phyloP scores from a whole-genome alignment of 1,140 invertebrate genomes.

The Cydia splendana region DNA sequence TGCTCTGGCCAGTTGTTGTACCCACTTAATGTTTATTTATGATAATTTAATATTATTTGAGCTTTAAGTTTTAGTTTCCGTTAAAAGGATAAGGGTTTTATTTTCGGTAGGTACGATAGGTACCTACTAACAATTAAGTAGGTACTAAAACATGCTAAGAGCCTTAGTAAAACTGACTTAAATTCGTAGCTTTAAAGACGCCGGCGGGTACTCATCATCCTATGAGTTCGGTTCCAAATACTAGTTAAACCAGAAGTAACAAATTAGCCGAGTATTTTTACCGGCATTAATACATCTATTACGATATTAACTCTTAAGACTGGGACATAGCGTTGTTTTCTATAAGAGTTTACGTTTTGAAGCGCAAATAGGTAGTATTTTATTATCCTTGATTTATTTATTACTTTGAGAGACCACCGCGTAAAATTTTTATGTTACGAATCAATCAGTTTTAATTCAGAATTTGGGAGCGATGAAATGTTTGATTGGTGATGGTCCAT shows the following conservation, averaged over 20 bases:
- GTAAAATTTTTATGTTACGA: conserved; percentile 69
- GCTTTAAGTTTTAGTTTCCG: neutral
- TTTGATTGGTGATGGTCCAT: conserved; percentile 25
- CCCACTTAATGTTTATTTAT: neutral
- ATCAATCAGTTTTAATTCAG: conserved; percentile 74
- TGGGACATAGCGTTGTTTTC: neutral
- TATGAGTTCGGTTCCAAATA: conserved; percentile 47
- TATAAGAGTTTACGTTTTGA: neutral
- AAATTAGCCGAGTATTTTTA: conserved; percentile 10
- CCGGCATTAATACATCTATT: neutral
- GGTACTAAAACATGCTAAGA: neutral
- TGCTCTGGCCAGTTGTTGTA: no score
- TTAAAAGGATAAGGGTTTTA: neutral
- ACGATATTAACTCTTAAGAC: neutral
- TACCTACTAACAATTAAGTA: neutral
- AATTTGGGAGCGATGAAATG: conserved; percentile 37
- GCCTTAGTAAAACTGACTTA: conserved; percentile 10
- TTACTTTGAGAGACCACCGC: conserved; percentile 41
- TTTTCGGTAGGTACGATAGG: neutral
- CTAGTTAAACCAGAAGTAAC: conserved; percentile 39
- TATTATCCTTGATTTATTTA: conserved; percentile 54
- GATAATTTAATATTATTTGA: neutral
- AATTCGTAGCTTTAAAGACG: conserved; percentile 50
- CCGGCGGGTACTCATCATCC: conserved; percentile 43
- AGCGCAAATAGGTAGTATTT: neutral